Percentiles rank a stretch among this genome's conserved stretches.
Conservation (phyloP, 2,797 vertebrate genomes). For the Melanotaenia boesemani region DNA sequence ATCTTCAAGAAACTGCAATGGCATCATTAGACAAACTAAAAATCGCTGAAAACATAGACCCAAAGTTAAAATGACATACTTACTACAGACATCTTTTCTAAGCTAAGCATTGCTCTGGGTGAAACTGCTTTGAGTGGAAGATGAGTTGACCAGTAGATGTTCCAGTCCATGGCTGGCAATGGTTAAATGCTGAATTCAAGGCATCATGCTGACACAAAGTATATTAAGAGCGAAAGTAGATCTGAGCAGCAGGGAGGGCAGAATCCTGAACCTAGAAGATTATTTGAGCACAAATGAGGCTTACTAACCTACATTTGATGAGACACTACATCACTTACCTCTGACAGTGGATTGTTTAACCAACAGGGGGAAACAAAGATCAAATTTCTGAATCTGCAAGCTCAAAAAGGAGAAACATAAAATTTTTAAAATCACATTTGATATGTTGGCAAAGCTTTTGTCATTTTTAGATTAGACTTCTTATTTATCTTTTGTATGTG, state of each 20-base stretch:
- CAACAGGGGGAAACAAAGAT: not conserved
- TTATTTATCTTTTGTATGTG: not conserved
- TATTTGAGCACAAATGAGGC: not conserved
- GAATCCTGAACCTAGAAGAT: not conserved
- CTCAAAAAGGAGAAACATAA: not conserved
- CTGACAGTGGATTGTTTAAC: not conserved
- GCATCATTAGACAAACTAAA: not conserved
- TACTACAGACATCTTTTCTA: not conserved
- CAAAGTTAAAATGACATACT: not conserved
- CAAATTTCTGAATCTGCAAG: not conserved
- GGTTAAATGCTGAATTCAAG: not conserved
- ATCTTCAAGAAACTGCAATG: not conserved
- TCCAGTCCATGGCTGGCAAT: not conserved
- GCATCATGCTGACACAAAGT: not conserved
- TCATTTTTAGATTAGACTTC: not conserved
- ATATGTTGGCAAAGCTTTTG: not conserved
- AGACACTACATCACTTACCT: not conserved
- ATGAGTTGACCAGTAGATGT: not conserved
- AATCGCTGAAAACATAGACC: not conserved
- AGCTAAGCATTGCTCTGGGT: not conserved
- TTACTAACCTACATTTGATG: slow-evolving; percentile 8
- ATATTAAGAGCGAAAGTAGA: slow-evolving; percentile 1
- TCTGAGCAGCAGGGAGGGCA: slow-evolving; percentile 9
- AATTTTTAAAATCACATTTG: not conserved
- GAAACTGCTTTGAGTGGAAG: not conserved